A percentile compares a stretch with the other conserved stretches of the same genome.
Conservation (phyloP, 2,888 invertebrate species). For the Volucella inflata region DNA sequence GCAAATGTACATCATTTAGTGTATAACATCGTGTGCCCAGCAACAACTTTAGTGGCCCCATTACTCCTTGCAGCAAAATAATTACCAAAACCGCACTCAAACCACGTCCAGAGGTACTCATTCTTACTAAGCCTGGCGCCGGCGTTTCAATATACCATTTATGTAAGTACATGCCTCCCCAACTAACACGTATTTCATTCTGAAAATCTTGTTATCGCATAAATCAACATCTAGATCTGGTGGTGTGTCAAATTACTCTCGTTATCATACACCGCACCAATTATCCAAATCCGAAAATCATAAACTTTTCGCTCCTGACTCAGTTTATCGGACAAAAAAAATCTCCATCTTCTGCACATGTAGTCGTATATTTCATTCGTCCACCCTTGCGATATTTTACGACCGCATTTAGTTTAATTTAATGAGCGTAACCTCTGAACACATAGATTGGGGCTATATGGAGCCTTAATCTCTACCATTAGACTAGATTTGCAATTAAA, state of each 20-base stretch:
- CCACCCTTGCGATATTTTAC: slow-evolving; percentile 19
- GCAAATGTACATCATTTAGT: no score
- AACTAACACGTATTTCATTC: no score
- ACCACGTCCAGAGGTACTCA: no score
- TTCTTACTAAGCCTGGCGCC: not conserved
- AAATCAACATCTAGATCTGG: slow-evolving; percentile 32
- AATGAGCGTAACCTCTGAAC: slow-evolving; percentile 66
- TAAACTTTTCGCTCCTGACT: not conserved
- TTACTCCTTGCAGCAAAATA: no score
- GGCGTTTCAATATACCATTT: not conserved
- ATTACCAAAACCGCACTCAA: no score
- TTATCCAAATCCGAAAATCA: slow-evolving; percentile 4
- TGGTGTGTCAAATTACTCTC: slow-evolving; percentile 38
- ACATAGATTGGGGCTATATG: slow-evolving; percentile 18
- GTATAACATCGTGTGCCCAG: no score
- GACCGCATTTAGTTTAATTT: slow-evolving; percentile 66
- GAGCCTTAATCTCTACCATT: slow-evolving; percentile 51
- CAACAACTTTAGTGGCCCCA: no score
- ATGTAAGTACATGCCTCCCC: no score
- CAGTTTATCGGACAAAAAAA: not conserved
- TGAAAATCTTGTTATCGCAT: not conserved
- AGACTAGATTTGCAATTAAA: slow-evolving; percentile 55
- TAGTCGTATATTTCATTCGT: not conserved
- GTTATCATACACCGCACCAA: not conserved
- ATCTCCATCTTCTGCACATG: not conserved